Evolutionary conservation across 2,888 invertebrate species (phyloP), one percentile per base, ranked within the genome.

Genomic region (Masnerella sp.): DNA sequence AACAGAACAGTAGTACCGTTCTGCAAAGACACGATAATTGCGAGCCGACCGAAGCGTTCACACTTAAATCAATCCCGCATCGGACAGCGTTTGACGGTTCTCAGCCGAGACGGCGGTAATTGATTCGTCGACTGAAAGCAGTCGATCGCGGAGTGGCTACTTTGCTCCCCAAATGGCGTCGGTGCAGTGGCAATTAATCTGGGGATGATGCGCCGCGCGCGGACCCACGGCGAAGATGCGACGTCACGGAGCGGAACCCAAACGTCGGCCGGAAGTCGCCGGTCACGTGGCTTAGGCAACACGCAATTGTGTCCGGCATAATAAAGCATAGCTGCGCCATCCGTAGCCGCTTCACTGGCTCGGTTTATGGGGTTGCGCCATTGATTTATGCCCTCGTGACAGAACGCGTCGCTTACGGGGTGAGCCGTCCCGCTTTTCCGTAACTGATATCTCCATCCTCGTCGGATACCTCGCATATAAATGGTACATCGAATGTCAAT

Each of bases 301-400:
- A 87, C 85, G 87, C 87, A 87, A 87, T 86, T 87, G 87, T 86
- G 86, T 86, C 85, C 86, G 85, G 85, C 82, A 84, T 86, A 85
- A 86, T 87, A 85, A 85, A 86, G 84, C 85, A 84, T 82, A 79
- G 80, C 78, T 74, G 71, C 72, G 77, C 74, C 64, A 51, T 76
- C 58, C 56, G 68, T 76, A 59, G 75, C 52, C 74, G 75, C 72
- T 73, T 73, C 76, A 71, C 75, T 67, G 78, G 68, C 72, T 68
- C 74, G 61, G 69, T 79, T 74, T 64, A 74, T 69, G 71, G 76
- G 72, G 64, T 65, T 51, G 72, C 74, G 56, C 77, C 83, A 82
- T 83, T 84, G 83, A 84, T 84, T 83, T 83, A 83, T 83, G 76
- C 79, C 79, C 77, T 77, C 78, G 79, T 82, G 84, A 84, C 82